A percentile compares a stretch with the other conserved stretches of the same genome.
Evolutionary conservation across 2,113 vertebrate genomes (phyloP).

Genomic region (Ptilonorhynchus violaceus): DNA sequence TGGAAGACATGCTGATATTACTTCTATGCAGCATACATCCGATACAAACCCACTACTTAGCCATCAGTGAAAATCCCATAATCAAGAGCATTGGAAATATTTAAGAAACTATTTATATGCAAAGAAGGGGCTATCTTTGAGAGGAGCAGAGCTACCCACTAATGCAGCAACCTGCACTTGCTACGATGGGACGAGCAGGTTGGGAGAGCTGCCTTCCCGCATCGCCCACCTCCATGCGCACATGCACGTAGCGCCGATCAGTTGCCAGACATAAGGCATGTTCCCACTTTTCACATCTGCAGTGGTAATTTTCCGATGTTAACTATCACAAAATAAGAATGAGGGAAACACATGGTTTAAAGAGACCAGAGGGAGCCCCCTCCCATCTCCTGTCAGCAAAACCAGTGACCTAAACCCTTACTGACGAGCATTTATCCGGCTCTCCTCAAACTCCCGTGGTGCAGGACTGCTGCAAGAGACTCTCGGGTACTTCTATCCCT

Average conservation of each 20-base stretch:
- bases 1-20: background rate
- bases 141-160: background rate
- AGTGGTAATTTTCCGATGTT: background rate
- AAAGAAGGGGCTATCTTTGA: background rate
- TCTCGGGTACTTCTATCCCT: background rate
- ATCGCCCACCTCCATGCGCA: accelerated
- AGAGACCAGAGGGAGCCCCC: background rate
- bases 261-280: background rate
- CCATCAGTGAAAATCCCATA: background rate
- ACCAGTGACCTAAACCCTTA: background rate
- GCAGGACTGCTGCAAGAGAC: background rate
- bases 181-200: background rate
- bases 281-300: background rate
- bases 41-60: background rate
- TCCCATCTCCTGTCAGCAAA: background rate
- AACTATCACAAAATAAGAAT: background rate
- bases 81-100: background rate
- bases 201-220: background rate
- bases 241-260: accelerated
- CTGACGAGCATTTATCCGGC: background rate
- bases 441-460: background rate
- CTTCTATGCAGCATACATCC: background rate
- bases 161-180: background rate
- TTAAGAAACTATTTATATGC: background rate
- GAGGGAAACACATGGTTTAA: background rate